Evolutionary conservation across 2,113 vertebrate species (phyloP), one percentile per base, ranked within the genome.

Genomic region (Engystomops pustulosus): DNA sequence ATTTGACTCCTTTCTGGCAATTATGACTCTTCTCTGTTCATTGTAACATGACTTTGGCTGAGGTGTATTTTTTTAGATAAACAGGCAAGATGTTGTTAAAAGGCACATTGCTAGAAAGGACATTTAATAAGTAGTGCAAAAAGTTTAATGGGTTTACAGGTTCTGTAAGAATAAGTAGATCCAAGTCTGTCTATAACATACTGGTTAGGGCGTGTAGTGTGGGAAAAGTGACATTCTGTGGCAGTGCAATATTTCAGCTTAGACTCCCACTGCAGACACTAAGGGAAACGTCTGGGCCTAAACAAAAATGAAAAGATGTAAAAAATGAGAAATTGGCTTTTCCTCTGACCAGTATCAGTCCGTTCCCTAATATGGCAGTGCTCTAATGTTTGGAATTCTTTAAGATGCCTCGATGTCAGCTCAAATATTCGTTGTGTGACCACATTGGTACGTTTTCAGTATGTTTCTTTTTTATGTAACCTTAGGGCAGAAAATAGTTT

Each of bases 351-450:
- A 70, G 45, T 45, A 27, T 53, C 25, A 47, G 23, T 51, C 34
- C 15, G 15, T 78, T 84, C n/a, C 82, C 82, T 84, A 84, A 84
- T 78, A 84, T 78, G 82, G 82, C 45, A 78, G 60, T 78, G 45
- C 23, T 69, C 38, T 53, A 17, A 78, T 36, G 45, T 78, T 51
- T 84, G 74, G 82, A 78, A 84, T 84, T 36, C 67, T 18, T 77
- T 53, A 84, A 41, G 45, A 84, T 78, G 45, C 32, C 60, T 47
- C 27, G 1, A 62, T 58, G 51, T 80, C 65, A 75, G 51, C 30
- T 20, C 30, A 67, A 51, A 69, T 69, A 49, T 23, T 41, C 41
- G 36, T 34, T 20, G 17, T 25, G 18, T 65, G 60, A 65, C 36
- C 58, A 67, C 32, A 65, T 60, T 27, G 12, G 8, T 53, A 30